phyloP scores from a whole-genome alignment of 2,888 invertebrate species.

The Atrina japonica region DNA sequence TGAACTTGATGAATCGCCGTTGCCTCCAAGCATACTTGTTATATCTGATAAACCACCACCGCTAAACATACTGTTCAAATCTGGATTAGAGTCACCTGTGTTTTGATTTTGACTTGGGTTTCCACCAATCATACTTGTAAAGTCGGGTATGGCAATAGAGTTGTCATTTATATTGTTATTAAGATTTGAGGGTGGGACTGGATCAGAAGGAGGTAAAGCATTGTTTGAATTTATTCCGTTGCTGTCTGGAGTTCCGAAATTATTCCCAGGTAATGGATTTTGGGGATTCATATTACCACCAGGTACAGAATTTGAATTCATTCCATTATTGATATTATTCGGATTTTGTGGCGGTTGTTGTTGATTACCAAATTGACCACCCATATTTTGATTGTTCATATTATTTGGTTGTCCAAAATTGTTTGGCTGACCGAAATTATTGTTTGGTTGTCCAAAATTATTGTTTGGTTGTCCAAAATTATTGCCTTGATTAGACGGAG shows the following conservation, averaged over 20 bases:
- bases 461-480: slow-evolving; percentile 17
- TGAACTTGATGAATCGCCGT: neutral
- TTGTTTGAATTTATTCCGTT: slow-evolving; percentile 3
- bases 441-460: slow-evolving; percentile 16
- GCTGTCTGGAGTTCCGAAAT: neutral
- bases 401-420: slow-evolving; percentile 12
- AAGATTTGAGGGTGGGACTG: neutral
- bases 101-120: neutral
- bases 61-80: slow-evolving; percentile 21
- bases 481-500: neutral
- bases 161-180: neutral
- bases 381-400: slow-evolving; percentile 15
- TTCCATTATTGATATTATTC: neutral
- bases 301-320: neutral
- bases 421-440: slow-evolving; percentile 16
- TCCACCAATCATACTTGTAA: neutral
- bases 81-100: slow-evolving; percentile 1
- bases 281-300: neutral
- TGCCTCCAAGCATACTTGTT: neutral
- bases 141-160: neutral
- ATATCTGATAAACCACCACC: slow-evolving; percentile 11
- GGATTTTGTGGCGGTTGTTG: neutral
- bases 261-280: neutral
- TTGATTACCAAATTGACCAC: slow-evolving; percentile 1
- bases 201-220: neutral